Evolutionary conservation across 2,797 vertebrate genomes (phyloP).

Genomic region (Rhodeus uyekii): DNA sequence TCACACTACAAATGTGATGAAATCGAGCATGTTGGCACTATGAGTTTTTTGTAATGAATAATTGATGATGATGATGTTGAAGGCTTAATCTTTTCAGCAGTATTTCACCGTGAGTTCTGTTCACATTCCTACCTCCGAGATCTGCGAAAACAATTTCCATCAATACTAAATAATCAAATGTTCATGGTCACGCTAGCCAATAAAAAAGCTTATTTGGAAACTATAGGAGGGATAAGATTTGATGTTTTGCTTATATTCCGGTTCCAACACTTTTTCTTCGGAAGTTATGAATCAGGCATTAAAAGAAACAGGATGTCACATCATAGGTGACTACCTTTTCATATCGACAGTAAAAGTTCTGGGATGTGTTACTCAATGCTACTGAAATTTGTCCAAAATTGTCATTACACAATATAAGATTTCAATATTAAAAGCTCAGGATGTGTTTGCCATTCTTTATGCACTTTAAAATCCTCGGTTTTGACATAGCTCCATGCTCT

Average conservation of each 20-base stretch:
- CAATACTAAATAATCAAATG: not conserved
- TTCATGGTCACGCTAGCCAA: not conserved
- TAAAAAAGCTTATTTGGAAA: not conserved
- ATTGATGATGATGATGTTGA: not conserved
- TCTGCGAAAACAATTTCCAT: not conserved
- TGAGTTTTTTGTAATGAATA: not conserved
- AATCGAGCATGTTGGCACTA: not conserved
- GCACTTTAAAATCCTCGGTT: slow-evolving; percentile 16
- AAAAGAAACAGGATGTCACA: not conserved
- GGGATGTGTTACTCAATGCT: not conserved
- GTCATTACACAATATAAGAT: not conserved
- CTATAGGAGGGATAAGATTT: not conserved
- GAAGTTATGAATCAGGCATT: not conserved
- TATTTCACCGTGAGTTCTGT: not conserved
- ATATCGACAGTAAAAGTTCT: not conserved
- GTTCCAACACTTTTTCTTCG: not conserved
- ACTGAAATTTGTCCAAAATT: not conserved
- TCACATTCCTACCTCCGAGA: not conserved
- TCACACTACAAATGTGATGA: not conserved
- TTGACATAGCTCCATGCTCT: not conserved
- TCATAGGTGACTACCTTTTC: not conserved
- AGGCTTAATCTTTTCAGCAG: not conserved
- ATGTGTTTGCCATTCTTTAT: not conserved
- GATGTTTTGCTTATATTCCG: not conserved
- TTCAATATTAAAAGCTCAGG: slow-evolving; percentile 7